Evolutionary conservation across 2,888 invertebrate species (phyloP), one percentile per base, ranked within the genome.

Genomic region (Escarpia spicata): DNA sequence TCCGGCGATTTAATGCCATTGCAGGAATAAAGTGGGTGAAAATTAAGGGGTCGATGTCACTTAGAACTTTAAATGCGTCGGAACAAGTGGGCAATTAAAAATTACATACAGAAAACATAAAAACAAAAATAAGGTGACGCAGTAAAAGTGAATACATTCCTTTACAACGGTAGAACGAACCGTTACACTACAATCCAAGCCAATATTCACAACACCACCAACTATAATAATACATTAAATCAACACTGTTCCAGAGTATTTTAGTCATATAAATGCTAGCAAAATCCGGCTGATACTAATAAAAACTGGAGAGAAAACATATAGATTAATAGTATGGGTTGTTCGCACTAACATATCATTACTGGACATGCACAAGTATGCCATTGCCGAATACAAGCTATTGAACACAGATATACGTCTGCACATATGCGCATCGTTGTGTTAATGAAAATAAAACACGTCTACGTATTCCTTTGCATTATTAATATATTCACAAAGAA

Each of bases 21-120:
- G 91, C 37, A 8, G 31, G 91, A 91, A 91, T 91, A 91, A 91
- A 91, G 91, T 91, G 91, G 91, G 31, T 4, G 91, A 31, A 91
- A 91, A 91, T 91, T 6, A 91, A 91, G 91, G 26, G 91, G 91
- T 91, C 19, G 91, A 91, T 91, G 91, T 91, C 91, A 91, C 31
- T 91, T 90, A 90, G 90, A 90, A 90, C 12, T 90, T 12, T 90
- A 91, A 91, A 91, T 91, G 91, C 31, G n/a, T 91, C n/a, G 31
- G 91, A 91, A n/a, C 91, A 26, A 2, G 91, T 19, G 91, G 26
- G n/a, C 91, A 91, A 75, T 19, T 52, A 52, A 90, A 91, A 31
- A 91, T 19, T 91, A 31, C 31, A 91, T 91, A 19, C 91, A 12
- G n/a, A 91, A 19, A 31, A 91, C 15, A 31, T 91, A 31, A 91